Evolutionary conservation across 2,797 vertebrate species (phyloP).

Genomic region (Epinephelus coioides): DNA sequence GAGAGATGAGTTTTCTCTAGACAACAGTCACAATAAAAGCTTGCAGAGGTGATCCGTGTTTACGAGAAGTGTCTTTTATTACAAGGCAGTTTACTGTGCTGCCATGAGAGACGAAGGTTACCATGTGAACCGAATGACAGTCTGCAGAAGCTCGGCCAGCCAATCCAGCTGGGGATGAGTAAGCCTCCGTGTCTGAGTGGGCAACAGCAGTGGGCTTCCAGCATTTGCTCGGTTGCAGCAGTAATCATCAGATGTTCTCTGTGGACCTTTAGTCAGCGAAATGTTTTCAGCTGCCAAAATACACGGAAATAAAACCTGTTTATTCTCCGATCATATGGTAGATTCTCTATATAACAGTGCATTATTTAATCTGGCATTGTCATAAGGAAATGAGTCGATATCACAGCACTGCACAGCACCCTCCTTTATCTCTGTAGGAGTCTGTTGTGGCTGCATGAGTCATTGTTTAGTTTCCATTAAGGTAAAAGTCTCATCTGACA

Average conservation of each 20-base stretch:
- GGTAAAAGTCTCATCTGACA: conserved; percentile 71
- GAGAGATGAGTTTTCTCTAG: conserved; percentile 22
- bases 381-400: conserved; percentile 40
- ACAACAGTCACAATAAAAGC: conserved; percentile 46
- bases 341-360: conserved; percentile 25
- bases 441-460: conserved; percentile 63
- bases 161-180: conserved; percentile 76
- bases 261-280: conserved; percentile 71
- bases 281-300: conserved; percentile 58
- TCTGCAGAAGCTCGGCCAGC: conserved; percentile 62
- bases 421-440: conserved; percentile 40
- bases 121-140: conserved; percentile 72
- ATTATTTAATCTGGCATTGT: conserved; percentile 27
- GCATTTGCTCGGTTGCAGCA: conserved; percentile 70
- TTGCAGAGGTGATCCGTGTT: conserved; percentile 36
- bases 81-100: conserved; percentile 49
- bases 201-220: conserved; percentile 66
- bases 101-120: conserved; percentile 62
- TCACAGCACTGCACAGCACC: conserved; percentile 8
- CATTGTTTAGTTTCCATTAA: conserved; percentile 74
- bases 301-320: conserved; percentile 56
- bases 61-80: conserved; percentile 55
- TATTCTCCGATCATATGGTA: conserved; percentile 35
- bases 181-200: conserved; percentile 74
- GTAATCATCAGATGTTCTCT: conserved; percentile 75